Percentiles rank a stretch among this genome's conserved stretches.
phyloP scores from a whole-genome alignment of 2,113 vertebrate species.

The Saccopteryx leptura region DNA sequence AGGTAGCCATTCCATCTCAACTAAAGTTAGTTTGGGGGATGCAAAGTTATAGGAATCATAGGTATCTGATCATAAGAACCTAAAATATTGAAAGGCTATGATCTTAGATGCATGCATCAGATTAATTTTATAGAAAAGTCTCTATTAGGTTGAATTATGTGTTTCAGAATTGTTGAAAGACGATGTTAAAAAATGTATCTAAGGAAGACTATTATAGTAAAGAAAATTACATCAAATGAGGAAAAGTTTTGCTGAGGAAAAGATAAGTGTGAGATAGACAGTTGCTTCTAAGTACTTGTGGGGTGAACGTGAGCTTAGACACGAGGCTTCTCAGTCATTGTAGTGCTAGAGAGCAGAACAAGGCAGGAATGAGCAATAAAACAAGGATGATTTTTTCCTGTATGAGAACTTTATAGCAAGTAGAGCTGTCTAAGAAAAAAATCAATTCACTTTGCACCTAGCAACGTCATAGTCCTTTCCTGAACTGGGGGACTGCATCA shows the following conservation, averaged over 20 bases:
- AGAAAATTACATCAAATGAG: not conserved
- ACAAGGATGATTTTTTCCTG: not conserved
- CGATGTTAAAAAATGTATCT: not conserved
- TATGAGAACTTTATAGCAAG: not conserved
- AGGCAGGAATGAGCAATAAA: not conserved
- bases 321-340: not conserved
- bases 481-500: not conserved
- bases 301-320: not conserved
- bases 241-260: not conserved
- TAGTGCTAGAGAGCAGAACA: not conserved
- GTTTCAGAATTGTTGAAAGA: not conserved
- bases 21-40: constrained; percentile 21
- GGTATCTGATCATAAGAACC: not conserved
- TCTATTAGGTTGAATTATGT: not conserved
- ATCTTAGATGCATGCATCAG: not conserved
- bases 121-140: not conserved
- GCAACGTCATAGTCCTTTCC: not conserved
- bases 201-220: not conserved
- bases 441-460: not conserved
- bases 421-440: not conserved
- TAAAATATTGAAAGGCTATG: not conserved
- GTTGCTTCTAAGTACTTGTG: not conserved
- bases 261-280: not conserved
- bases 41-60: not conserved
- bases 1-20: not conserved